Evolutionary conservation across 2,113 vertebrate species (phyloP), one percentile per base, ranked within the genome.

Genomic region (Gymnorhina tibicen): DNA sequence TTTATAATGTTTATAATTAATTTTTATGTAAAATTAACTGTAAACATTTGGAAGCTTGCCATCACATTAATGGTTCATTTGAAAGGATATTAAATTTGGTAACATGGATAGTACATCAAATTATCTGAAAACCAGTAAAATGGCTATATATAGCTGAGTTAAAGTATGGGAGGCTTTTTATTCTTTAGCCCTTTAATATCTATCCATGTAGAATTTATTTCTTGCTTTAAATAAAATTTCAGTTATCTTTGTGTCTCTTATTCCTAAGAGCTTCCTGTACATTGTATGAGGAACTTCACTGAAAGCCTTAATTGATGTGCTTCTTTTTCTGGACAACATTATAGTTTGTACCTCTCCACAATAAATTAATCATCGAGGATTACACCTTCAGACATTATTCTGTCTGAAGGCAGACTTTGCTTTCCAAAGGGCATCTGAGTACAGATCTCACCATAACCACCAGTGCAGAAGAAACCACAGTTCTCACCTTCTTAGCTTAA

Each of bases 131-230:
- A 89, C 24, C 56, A 69, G 53, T 33, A 82, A 46, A 94, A 96
- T 82, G 75, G 91, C 86, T 96, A 59, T 13, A 47, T 35, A 46
- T 58, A 85, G 62, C 78, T 80, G 53, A 92, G 58, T 72, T 60
- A 66, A 88, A 92, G 85, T 79, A 88, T 17, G 68, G 87, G 14
- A 94, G 93, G 96, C 91, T 88, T 87, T 96, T 88, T 91, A 91
- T 95, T 79, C 69, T 89, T 96, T 98, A 98, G 98, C 98, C 98
- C 98, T 98, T 98, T 95, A 93, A 88, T 84, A 97, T 46, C 96
- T 96, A 96, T 92, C 96, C 96, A 91, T 60, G 86, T 74, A 89
- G 63, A 39, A 92, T 73, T 67, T 86, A 60, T 81, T 92, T 92
- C 69, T 77, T 62, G 46, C 68, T 91, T 95, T 60, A 91, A 90